Base-by-base conservation (phyloP, 2,888 invertebrate species). In the Pogonocherus hispidulus region DNA sequence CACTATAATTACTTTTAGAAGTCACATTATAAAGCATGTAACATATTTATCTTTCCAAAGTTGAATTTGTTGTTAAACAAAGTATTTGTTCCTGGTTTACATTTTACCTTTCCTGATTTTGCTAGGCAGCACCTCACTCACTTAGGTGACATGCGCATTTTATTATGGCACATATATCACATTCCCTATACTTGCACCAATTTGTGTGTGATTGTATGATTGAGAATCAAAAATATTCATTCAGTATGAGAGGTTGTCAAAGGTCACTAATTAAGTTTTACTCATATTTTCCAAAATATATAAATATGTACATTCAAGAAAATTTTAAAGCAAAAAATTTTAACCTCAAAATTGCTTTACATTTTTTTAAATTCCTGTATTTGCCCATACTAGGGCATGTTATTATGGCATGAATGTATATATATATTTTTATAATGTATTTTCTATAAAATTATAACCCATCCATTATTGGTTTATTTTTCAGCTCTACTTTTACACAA, bases 141-240 rank as follows among this genome's bases (percentile, higher is more conserved):
- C 84, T 80, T 86, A 86, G 86, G 85, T 85, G 85, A 86, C 82
- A 84, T 86, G 85, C 85, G 85, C 86, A 86, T 85, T 84, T 81
- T 81, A 81, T 81, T 81, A 81, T 84, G 83, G 84, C 85, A 85
- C 85, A 79, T 83, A 78, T 80, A 79, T 84, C 81, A 83, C 82
- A 82, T 79, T 81, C 80, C 82, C 79, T 71, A 85, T 84, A 85
- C 84, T 84, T 85, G 86, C 85, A 86, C 85, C 78, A 80, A 77
- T 84, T 82, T 82, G 79, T 84, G 83, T 84, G 82, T 83, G 82
- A 75, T 60, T 83, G 83, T 80, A 75, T 82, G 84, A 80, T 77
- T 83, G 84, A 72, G 75, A 46, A 44, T 65, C 65, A 72, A 67
- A 54, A 63, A 70, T 66, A 46, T 16, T 66, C 32, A 18, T 9